Percentiles rank a stretch among this genome's conserved stretches.
Conservation (phyloP, 2,888 invertebrate genomes). For the Desoria tigrina region DNA sequence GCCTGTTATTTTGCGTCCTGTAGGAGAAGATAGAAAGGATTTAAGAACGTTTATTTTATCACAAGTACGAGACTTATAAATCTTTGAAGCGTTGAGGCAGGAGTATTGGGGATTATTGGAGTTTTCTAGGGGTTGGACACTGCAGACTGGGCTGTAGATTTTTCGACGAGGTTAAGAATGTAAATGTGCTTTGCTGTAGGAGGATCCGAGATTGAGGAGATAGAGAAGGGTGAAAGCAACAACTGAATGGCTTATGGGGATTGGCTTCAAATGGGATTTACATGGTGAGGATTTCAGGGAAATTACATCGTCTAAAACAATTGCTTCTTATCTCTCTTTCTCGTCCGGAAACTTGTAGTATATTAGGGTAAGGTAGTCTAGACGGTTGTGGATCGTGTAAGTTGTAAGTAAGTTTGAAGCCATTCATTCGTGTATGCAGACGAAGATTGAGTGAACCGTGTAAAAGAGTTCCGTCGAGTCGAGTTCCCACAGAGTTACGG, state of each 20-base stretch:
- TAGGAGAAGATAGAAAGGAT: background rate
- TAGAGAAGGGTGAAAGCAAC: background rate
- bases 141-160: background rate
- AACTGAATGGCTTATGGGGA: constrained; percentile 11
- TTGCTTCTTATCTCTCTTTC: too few species aligned
- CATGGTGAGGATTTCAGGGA: background rate
- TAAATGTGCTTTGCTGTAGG: too few species aligned
- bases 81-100: constrained; percentile 1
- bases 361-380: too few species aligned
- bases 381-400: too few species aligned
- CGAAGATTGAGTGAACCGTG: too few species aligned
- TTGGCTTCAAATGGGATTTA: constrained; percentile 9
- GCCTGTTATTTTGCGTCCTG: background rate
- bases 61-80: constrained; percentile 6
- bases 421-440: too few species aligned
- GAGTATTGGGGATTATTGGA: background rate
- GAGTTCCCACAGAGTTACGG: background rate
- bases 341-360: too few species aligned
- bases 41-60: constrained; percentile 1
- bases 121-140: background rate
- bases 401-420: too few species aligned
- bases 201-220: too few species aligned
- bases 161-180: background rate
- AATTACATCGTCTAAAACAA: too few species aligned
- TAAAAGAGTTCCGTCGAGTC: too few species aligned